These are phyloP conservation scores for Bovichtus diacanthus DNA, from an alignment of 2,797 vertebrate species.

Conservation along the genomic window DNA sequence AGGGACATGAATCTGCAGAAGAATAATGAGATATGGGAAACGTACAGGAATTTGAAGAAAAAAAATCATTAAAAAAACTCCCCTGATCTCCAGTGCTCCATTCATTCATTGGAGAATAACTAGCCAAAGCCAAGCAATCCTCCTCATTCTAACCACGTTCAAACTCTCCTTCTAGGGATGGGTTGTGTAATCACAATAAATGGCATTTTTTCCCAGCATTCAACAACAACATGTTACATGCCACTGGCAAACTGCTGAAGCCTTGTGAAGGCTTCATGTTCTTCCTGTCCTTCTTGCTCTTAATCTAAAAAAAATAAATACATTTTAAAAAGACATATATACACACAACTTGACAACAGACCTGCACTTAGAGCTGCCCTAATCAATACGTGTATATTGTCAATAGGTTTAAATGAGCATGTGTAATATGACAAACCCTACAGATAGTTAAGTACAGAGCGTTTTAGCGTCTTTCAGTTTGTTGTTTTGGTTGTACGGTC, in stretches of 20 bases:
- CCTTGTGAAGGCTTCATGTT: background rate
- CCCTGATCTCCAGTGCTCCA: background rate
- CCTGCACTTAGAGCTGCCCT: background rate
- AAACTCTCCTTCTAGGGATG: background rate
- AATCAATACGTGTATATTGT: background rate
- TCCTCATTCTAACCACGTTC: background rate
- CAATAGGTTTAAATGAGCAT: background rate
- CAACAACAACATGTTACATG: background rate
- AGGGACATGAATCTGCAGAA: background rate
- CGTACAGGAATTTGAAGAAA: background rate
- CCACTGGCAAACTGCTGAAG: background rate
- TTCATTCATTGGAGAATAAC: conserved; percentile 6
- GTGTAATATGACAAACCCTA: background rate
- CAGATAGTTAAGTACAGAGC: background rate
- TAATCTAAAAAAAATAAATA: too few species aligned
- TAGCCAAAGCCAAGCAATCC: background rate
- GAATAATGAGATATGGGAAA: conserved; percentile 1
- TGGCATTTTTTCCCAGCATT: background rate
- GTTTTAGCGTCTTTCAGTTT: background rate
- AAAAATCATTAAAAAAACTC: conserved; percentile 1
- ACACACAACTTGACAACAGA: background rate
- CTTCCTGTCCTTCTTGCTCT: background rate
- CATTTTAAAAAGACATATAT: too few species aligned
- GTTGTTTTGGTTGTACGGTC: background rate
- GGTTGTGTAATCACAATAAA: background rate